phyloP scores from a whole-genome alignment of 2,113 vertebrate genomes.

The Eulemur macaco region DNA sequence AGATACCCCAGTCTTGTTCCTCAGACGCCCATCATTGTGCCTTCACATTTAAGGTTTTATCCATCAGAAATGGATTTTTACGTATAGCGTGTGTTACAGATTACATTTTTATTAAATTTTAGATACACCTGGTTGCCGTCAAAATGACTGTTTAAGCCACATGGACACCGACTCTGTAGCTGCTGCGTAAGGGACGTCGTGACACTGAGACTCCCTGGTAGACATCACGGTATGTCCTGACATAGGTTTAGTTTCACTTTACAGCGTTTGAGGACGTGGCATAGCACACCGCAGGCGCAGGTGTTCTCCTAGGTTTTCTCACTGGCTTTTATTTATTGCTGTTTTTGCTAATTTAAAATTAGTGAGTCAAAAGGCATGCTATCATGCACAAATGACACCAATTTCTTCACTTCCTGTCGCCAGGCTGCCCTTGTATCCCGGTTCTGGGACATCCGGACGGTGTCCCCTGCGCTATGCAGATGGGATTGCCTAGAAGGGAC shows the following conservation, averaged over 20 bases:
- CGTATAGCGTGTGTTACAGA: accelerated
- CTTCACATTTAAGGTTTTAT: too few relatives aligned
- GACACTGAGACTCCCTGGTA: background rate
- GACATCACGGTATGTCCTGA: background rate
- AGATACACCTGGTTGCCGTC: background rate
- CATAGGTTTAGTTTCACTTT: too few relatives aligned
- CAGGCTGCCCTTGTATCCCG: accelerated
- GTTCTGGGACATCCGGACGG: background rate
- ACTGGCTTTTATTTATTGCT: accelerated
- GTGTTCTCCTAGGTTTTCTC: background rate
- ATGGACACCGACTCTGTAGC: accelerated
- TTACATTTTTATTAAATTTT: too few relatives aligned
- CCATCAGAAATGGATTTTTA: background rate
- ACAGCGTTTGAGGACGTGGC: too few relatives aligned
- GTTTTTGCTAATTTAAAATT: background rate
- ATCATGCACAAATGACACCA: background rate
- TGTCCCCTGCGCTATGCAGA: background rate
- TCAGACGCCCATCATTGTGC: background rate
- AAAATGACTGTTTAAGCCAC: background rate
- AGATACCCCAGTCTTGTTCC: background rate
- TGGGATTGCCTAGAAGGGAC: too few relatives aligned
- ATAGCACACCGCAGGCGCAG: accelerated
- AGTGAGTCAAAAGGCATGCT: background rate
- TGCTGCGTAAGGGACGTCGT: background rate
- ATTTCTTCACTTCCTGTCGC: background rate